Conservation (phyloP, 37 sponge, comb jelly and placozoan genomes). For the Sycon ciliatum region DNA sequence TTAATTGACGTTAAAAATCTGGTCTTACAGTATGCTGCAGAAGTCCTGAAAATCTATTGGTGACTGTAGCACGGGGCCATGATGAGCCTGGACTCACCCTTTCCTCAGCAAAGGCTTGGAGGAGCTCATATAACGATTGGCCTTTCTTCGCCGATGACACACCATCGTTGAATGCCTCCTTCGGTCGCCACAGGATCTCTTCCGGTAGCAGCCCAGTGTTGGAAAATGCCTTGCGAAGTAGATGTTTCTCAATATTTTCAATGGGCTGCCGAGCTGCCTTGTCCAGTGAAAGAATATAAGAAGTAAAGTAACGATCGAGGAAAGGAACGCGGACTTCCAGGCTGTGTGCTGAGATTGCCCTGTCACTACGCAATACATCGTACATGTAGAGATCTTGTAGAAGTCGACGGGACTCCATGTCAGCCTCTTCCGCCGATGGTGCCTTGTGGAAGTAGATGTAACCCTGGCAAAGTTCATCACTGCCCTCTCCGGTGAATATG, state of each 20-base stretch:
- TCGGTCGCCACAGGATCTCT: constrained; percentile 56
- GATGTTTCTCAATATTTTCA: constrained; percentile 41
- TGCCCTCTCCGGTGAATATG: constrained; percentile 54
- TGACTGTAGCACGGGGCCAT: no score
- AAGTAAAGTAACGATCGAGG: constrained; percentile 47
- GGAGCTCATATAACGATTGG: constrained; percentile 23
- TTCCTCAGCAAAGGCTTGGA: constrained; percentile 17
- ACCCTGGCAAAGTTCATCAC: constrained; percentile 58
- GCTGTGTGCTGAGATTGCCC: constrained; percentile 47
- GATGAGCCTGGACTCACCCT: not conserved
- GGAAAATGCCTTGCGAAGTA: constrained; percentile 56
- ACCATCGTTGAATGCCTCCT: constrained; percentile 68
- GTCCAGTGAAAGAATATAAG: constrained; percentile 44
- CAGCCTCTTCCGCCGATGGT: constrained; percentile 31
- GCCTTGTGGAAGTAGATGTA: constrained; percentile 72
- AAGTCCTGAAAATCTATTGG: no score
- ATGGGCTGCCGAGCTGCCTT: constrained; percentile 33
- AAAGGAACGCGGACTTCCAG: constrained; percentile 63
- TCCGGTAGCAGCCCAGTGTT: constrained; percentile 45
- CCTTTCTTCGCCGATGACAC: constrained; percentile 9
- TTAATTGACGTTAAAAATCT: no score
- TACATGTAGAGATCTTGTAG: constrained; percentile 48
- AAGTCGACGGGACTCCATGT: constrained; percentile 32
- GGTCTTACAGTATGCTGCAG: no score
- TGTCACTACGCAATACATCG: constrained; percentile 52